Percentiles rank a stretch among this genome's conserved stretches.
Conservation (phyloP, 2,113 vertebrate species). For the Pygoscelis antarcticus region DNA sequence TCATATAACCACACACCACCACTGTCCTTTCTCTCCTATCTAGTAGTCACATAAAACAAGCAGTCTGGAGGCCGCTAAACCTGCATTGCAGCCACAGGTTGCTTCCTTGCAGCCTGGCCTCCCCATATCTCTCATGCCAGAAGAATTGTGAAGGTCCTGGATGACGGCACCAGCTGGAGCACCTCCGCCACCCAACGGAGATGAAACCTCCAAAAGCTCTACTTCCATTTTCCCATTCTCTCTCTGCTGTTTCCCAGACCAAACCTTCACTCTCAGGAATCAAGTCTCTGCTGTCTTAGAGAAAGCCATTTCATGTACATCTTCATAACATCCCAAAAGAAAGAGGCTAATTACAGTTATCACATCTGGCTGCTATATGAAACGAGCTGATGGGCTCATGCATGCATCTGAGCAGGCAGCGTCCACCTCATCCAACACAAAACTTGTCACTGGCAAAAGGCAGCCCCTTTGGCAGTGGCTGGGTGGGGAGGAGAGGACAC, state of each 20-base stretch:
- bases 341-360: background rate
- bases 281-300: background rate
- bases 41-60: background rate
- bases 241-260: background rate
- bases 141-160: background rate
- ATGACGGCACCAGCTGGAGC: background rate
- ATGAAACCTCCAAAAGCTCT: background rate
- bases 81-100: background rate
- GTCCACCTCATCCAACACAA: background rate
- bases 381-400: accelerated
- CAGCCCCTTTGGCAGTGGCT: background rate
- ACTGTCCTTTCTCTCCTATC: background rate
- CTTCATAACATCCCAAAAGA: background rate
- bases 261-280: background rate
- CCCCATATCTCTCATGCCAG: background rate
- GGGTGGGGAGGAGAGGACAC: background rate
- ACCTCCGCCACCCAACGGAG: background rate
- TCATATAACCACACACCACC: background rate
- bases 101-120: background rate
- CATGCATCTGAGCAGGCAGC: background rate
- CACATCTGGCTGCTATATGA: background rate
- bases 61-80: background rate
- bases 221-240: background rate
- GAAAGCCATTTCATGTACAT: background rate
- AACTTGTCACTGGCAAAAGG: background rate